These are phyloP conservation scores for Elgaria multicarinata DNA, from an alignment of 2,113 vertebrate species.

Conservation along the genomic window DNA sequence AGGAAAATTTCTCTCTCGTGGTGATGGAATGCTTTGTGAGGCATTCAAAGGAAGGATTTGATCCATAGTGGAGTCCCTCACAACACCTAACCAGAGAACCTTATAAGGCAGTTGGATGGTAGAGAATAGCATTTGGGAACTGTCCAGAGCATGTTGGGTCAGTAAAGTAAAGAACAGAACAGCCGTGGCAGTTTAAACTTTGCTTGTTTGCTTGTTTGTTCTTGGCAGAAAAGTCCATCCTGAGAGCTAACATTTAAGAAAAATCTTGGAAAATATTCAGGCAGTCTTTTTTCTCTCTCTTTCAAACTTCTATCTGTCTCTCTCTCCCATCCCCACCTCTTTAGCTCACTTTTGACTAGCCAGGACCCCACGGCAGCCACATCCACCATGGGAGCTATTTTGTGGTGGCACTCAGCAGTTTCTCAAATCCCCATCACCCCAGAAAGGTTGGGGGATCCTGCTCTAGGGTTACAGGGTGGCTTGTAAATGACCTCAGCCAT, in stretches of 20 bases:
- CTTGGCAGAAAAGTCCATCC: slow-evolving; percentile 52
- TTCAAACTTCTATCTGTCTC: too few relatives aligned
- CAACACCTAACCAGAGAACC: slow-evolving; percentile 44
- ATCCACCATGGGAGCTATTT: too few relatives aligned
- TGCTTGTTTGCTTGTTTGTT: slow-evolving; percentile 15
- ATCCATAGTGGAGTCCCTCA: slow-evolving; percentile 19
- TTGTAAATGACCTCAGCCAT: too few relatives aligned
- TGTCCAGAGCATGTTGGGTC: slow-evolving; percentile 45
- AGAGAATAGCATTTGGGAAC: slow-evolving; percentile 62
- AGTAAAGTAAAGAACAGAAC: slow-evolving; percentile 46
- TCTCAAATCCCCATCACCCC: too few relatives aligned
- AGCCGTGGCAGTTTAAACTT: slow-evolving; percentile 26
- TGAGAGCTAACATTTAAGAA: slow-evolving; percentile 32
- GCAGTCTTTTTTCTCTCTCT: too few relatives aligned
- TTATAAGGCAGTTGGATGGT: slow-evolving; percentile 56
- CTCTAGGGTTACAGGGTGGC: too few relatives aligned
- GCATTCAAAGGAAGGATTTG: neutral
- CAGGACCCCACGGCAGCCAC: too few relatives aligned
- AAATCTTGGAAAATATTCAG: too few relatives aligned
- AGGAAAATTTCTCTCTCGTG: slow-evolving; percentile 16
- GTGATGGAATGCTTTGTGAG: neutral
- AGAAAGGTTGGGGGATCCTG: too few relatives aligned
- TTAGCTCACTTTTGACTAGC: too few relatives aligned
- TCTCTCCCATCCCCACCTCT: too few relatives aligned
- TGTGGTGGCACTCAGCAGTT: too few relatives aligned